These are phyloP conservation scores for Stegodyphus dumicola DNA, from an alignment of 1,140 invertebrate genomes.

Conservation along the genomic window DNA sequence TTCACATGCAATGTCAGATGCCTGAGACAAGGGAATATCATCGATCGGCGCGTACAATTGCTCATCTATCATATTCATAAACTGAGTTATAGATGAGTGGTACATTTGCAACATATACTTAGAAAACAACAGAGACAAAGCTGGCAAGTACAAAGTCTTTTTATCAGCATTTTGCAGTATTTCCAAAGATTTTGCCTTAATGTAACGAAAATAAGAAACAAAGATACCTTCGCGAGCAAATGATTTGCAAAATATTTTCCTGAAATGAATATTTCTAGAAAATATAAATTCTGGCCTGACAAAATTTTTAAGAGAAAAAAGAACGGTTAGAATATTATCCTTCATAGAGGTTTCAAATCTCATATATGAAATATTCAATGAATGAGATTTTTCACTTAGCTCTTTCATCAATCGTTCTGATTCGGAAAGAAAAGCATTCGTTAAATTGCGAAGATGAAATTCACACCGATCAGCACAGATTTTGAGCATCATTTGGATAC, in stretches of 20 bases:
- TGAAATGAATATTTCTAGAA: conserved; percentile 3
- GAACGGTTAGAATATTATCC: background rate
- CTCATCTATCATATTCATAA: conserved; percentile 1
- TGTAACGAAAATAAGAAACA: background rate
- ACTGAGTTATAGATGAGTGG: no score
- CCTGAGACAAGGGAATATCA: no score
- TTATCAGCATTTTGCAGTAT: background rate
- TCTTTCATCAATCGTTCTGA: background rate
- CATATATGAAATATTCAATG: background rate
- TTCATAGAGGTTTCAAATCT: background rate
- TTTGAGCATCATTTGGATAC: background rate
- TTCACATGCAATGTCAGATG: no score
- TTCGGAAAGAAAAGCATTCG: background rate
- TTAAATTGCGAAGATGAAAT: conserved; percentile 25
- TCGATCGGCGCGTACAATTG: background rate
- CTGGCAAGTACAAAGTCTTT: no score
- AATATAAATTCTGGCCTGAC: conserved; percentile 22
- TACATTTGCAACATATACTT: background rate
- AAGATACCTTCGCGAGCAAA: conserved; percentile 20
- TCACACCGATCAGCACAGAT: conserved; percentile 14
- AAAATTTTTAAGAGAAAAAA: background rate
- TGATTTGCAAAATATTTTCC: conserved; percentile 9
- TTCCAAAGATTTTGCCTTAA: background rate
- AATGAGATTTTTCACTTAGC: background rate
- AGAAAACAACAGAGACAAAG: background rate